Evolutionary conservation across 2,113 vertebrate genomes (phyloP).

Genomic region (Paratilapia polleni): DNA sequence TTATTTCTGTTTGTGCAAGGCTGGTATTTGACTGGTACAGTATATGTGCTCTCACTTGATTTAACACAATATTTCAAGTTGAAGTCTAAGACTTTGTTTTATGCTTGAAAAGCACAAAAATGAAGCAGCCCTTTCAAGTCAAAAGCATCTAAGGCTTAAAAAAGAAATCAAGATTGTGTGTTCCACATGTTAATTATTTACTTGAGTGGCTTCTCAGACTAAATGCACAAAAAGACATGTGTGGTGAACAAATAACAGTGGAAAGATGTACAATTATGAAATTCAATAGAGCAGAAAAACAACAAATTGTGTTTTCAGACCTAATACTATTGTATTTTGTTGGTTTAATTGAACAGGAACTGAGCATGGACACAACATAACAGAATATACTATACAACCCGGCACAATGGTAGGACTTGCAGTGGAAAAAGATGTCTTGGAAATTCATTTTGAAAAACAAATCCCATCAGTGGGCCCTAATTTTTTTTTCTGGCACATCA

Average conservation of each 20-base stretch:
- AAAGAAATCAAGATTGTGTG: conserved; percentile 12
- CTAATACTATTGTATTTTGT: conserved; percentile 56
- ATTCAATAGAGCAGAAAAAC: conserved; percentile 57
- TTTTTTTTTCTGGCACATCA: background rate
- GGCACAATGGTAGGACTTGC: background rate
- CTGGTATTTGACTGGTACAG: background rate
- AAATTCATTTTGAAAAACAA: conserved; percentile 29
- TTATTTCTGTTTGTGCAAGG: background rate
- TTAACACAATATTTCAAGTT: conserved; percentile 1
- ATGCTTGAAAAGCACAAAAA: background rate
- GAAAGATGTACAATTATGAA: conserved; percentile 71
- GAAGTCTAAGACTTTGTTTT: background rate
- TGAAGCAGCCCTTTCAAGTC: conserved; percentile 6
- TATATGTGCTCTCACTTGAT: conserved; percentile 16
- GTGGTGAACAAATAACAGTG: conserved; percentile 60
- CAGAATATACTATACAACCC: conserved; percentile 29
- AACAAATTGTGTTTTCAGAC: conserved; percentile 70
- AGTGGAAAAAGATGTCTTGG: background rate
- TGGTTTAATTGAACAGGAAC: conserved; percentile 70
- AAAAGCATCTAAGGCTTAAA: background rate
- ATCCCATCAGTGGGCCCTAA: background rate
- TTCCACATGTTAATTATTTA: conserved; percentile 66
- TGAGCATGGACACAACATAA: conserved; percentile 37
- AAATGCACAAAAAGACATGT: conserved; percentile 53
- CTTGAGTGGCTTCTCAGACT: conserved; percentile 46